phyloP scores from a whole-genome alignment of 2,113 vertebrate species.

The Corvus moneduloides region DNA sequence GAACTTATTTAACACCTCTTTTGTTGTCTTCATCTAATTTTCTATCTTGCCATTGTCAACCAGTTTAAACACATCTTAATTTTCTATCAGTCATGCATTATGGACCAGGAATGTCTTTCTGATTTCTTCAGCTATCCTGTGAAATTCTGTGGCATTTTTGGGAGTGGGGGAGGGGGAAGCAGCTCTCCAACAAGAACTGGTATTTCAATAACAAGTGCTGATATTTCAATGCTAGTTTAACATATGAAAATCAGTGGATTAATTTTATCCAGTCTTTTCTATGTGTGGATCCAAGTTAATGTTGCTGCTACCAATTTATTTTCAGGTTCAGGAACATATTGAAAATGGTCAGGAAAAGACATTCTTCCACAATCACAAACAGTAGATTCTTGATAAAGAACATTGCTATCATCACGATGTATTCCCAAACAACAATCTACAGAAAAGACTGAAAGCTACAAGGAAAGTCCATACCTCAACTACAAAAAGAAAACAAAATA shows the following conservation, averaged over 20 bases:
- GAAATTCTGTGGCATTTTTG: background rate
- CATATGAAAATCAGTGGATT: background rate
- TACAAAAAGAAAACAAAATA: background rate
- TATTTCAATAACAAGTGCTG: background rate
- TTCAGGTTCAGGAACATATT: background rate
- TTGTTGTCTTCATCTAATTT: background rate
- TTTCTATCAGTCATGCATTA: background rate
- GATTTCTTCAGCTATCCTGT: background rate
- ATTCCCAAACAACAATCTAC: background rate
- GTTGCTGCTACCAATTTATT: background rate
- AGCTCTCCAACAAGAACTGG: background rate
- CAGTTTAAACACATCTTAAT: background rate
- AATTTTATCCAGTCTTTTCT: background rate
- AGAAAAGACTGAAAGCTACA: background rate
- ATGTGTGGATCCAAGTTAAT: background rate
- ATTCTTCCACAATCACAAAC: background rate
- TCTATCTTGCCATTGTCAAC: background rate
- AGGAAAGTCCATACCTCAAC: background rate
- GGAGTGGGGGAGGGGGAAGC: rapidly evolving
- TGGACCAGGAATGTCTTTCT: background rate
- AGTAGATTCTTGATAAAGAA: background rate
- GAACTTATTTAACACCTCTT: background rate
- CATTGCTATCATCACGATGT: background rate
- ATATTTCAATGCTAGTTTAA: background rate
- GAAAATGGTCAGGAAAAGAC: background rate